These are phyloP conservation scores for Homarus americanus DNA, from an alignment of 1,140 invertebrate genomes.

Conservation along the genomic window DNA sequence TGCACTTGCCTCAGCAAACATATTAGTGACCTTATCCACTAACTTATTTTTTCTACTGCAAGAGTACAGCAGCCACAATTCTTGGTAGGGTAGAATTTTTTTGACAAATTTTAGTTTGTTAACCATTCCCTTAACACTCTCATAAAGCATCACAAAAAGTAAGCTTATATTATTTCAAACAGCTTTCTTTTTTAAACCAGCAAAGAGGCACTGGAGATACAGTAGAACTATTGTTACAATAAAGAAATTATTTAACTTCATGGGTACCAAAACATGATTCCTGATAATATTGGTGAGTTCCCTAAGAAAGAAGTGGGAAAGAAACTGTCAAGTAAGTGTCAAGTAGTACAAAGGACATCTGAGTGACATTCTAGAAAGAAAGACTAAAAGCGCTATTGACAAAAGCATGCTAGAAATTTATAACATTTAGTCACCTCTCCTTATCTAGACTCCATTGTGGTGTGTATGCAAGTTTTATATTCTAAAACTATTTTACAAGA, in stretches of 20 bases:
- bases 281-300: constrained; percentile 2
- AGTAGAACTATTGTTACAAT: constrained; percentile 29
- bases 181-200: constrained; percentile 60
- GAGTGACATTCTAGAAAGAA: constrained; percentile 28
- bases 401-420: constrained; percentile 24
- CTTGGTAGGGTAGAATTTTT: background rate
- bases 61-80: constrained; percentile 22
- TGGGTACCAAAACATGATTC: constrained; percentile 33
- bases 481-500: background rate
- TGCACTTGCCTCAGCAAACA: constrained; percentile 37
- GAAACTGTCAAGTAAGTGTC: constrained; percentile 38
- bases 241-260: constrained; percentile 26
- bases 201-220: constrained; percentile 54
- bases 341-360: constrained; percentile 16
- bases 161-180: constrained; percentile 33
- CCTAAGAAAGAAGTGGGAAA: constrained; percentile 5
- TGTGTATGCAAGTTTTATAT: background rate
- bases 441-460: constrained; percentile 16
- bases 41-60: constrained; percentile 6
- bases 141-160: constrained; percentile 55
- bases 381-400: constrained; percentile 31
- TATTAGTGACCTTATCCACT: constrained; percentile 48
- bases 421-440: constrained; percentile 39
- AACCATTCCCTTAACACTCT: constrained; percentile 62
- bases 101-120: constrained; percentile 37